phyloP scores from a whole-genome alignment of 2,888 invertebrate genomes.

The Gordius sp. region DNA sequence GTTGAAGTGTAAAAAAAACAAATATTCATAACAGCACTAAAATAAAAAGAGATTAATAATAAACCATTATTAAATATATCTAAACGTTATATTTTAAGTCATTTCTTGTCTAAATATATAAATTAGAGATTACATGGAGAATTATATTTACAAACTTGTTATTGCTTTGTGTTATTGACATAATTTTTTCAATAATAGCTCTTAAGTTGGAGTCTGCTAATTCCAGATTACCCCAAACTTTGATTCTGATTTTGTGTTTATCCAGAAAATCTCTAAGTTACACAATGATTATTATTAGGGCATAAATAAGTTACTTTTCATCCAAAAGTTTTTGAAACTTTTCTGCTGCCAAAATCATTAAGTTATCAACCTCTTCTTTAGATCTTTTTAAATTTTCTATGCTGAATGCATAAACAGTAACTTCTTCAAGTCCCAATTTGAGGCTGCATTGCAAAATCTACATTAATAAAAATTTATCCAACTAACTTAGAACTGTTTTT shows the following conservation, averaged over 20 bases:
- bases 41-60: background rate
- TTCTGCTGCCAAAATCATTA: constrained; percentile 59
- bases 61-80: background rate
- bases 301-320: constrained; percentile 37
- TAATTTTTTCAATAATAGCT: constrained; percentile 3
- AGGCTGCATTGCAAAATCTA: constrained; percentile 58
- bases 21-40: background rate
- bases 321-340: constrained; percentile 53
- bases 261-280: constrained; percentile 14
- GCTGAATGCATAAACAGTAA: constrained; percentile 92
- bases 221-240: constrained; percentile 14
- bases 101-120: background rate
- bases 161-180: background rate
- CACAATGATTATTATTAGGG: background rate
- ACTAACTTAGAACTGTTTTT: background rate
- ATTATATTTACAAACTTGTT: background rate
- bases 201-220: background rate
- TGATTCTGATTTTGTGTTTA: constrained; percentile 16
- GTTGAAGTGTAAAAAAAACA: constrained; percentile 13
- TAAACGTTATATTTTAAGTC: background rate
- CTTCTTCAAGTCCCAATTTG: constrained; percentile 64
- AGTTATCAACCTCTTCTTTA: constrained; percentile 47
- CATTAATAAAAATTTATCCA: constrained; percentile 19
- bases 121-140: background rate
- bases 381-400: constrained; percentile 83